A percentile compares a stretch with the other conserved stretches of the same genome.
phyloP scores from a whole-genome alignment of 1,140 invertebrate species.

The Araneus ventricosus region DNA sequence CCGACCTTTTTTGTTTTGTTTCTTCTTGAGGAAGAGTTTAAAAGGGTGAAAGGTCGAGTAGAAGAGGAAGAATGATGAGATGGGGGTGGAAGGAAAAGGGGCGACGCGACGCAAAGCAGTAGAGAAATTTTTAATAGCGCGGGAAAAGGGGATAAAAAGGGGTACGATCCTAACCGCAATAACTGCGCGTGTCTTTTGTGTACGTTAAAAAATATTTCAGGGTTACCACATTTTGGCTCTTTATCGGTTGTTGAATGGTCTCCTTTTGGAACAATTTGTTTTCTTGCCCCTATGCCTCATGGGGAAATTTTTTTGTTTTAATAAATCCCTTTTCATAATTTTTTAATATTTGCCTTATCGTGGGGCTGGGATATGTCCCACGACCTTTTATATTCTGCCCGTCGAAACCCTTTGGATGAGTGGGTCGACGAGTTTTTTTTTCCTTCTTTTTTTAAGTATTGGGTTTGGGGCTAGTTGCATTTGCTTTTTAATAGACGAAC shows the following conservation, averaged over 20 bases:
- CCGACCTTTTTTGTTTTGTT: background rate
- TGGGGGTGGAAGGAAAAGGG: background rate
- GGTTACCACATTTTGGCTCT: background rate
- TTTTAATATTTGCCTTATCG: too few species aligned
- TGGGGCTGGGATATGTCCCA: too few species aligned
- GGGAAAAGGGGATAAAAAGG: background rate
- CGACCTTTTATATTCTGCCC: too few species aligned
- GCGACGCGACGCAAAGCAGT: background rate
- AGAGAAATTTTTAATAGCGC: constrained; percentile 3
- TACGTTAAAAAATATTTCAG: background rate
- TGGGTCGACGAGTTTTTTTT: too few species aligned
- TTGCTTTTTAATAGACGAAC: too few species aligned
- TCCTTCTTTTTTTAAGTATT: too few species aligned
- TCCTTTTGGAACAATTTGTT: background rate
- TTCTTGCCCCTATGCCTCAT: too few species aligned
- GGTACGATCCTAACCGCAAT: background rate
- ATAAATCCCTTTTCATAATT: too few species aligned
- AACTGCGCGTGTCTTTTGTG: background rate
- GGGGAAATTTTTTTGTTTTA: too few species aligned
- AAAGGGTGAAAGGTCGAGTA: constrained; percentile 14
- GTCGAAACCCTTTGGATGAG: too few species aligned
- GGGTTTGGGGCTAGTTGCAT: too few species aligned
- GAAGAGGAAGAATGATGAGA: constrained; percentile 13
- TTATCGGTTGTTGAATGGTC: too few species aligned
- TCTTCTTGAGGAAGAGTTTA: background rate